A percentile compares a stretch with the other conserved stretches of the same genome.
Evolutionary conservation across 1,140 invertebrate genomes (phyloP).

Genomic region (Phenacoccus solenopsis): DNA sequence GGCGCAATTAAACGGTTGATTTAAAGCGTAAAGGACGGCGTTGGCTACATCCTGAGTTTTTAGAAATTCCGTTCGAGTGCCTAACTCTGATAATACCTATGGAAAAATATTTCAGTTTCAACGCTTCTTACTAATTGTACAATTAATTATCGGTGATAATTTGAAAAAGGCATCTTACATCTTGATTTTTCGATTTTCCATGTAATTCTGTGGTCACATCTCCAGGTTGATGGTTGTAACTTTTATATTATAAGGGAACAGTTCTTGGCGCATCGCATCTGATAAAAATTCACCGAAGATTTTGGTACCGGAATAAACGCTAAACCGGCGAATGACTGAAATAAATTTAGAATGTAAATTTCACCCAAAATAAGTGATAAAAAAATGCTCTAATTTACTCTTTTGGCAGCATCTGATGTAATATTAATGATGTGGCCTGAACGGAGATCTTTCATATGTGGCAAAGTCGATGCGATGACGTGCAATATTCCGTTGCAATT

Average conservation of each 20-base stretch:
- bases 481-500: slow-evolving; percentile 28
- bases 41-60: slow-evolving; percentile 26
- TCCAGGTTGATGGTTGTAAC: slow-evolving; percentile 29
- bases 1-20: slow-evolving; percentile 26
- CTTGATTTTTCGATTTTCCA: slow-evolving; percentile 23
- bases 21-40: slow-evolving; percentile 26
- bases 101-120: background rate
- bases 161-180: slow-evolving; percentile 22
- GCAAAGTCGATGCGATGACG: slow-evolving; percentile 26
- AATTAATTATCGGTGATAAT: background rate
- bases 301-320: slow-evolving; percentile 29
- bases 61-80: slow-evolving; percentile 22
- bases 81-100: slow-evolving; percentile 25
- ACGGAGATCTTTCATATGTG: slow-evolving; percentile 24
- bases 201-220: slow-evolving; percentile 27
- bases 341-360: slow-evolving; percentile 17
- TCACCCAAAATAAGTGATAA: background rate
- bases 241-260: slow-evolving; percentile 25
- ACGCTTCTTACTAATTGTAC: background rate
- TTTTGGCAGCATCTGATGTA: slow-evolving; percentile 28
- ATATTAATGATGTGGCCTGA: slow-evolving; percentile 29
- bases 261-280: slow-evolving; percentile 25
- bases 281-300: slow-evolving; percentile 27
- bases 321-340: slow-evolving; percentile 28
- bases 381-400: too few relatives aligned